Percentiles rank a stretch among this genome's conserved stretches.
Conservation (phyloP, 2,888 invertebrate genomes). For the Drosophila peninsularis region DNA sequence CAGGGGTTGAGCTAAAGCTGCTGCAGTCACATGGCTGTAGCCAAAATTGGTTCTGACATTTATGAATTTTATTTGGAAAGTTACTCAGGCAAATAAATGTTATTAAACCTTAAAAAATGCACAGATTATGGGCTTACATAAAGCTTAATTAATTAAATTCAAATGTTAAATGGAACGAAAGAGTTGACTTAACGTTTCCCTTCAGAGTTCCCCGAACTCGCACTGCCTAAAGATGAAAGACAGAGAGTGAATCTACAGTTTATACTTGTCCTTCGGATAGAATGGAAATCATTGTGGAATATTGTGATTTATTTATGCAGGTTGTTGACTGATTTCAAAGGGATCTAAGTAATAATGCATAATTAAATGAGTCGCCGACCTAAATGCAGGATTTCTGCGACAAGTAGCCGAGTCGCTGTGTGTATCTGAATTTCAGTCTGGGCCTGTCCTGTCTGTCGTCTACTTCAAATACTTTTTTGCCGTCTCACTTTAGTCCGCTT, state of each 20-base stretch:
- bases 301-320: conserved; percentile 36
- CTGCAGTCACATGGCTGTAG: conserved; percentile 14
- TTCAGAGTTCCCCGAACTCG: neutral
- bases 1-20: conserved; percentile 6
- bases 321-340: conserved; percentile 36
- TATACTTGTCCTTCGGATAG: neutral
- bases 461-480: conserved; percentile 38
- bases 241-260: too few species aligned
- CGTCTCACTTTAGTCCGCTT: conserved; percentile 36
- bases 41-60: conserved; percentile 39
- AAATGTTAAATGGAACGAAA: neutral
- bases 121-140: neutral
- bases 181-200: neutral
- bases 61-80: conserved; percentile 43
- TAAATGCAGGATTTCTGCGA: conserved; percentile 11
- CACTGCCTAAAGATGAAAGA: neutral
- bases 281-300: conserved; percentile 13
- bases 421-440: neutral
- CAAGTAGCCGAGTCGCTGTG: neutral
- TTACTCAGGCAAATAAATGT: conserved; percentile 10
- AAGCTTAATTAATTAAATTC: neutral
- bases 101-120: neutral
- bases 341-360: conserved; percentile 44
- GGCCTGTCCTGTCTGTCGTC: conserved; percentile 16
- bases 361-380: conserved; percentile 46